Base-by-base conservation (phyloP, 2,888 invertebrate genomes). In the Drosophila antonietae region DNA sequence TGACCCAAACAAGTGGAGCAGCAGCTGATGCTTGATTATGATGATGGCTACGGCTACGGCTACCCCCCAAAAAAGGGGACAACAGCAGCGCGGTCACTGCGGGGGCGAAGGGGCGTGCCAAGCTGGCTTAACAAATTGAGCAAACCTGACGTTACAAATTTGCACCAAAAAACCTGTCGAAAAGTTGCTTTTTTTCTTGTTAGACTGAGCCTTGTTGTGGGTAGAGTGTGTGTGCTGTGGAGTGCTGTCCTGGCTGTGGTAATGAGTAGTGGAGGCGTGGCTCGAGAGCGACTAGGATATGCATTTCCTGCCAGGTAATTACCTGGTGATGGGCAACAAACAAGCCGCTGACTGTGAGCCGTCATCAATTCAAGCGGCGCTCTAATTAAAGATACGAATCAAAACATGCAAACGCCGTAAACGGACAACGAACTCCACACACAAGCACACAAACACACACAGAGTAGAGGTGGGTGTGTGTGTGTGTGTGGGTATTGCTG, bases 261-360 rank as follows among this genome's bases (percentile, higher is more conserved):
- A 49, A 7, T 7, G 8, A 23, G 15, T 28, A 28, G 9, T 28
- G 20, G 4, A 9, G 10, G 37, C 1, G n/a, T 23, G 37, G 18
- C 15, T 37, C 35, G 14, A 15, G 37, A 4, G 10, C 8, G 35
- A 15, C 39, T 68, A 60, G 77, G 81, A 89, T 88, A 88, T 84
- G 89, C 88, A 84, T 81, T 89, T 89, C 85, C 84, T 89, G 89
- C 85, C 88, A 79, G 73, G 88, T 89, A 84, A 84, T 84, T 84
- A 88, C 85, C 84, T 82, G 78, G 66, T 84, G 84, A 89, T 89
- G 72, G 83, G 77, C 88, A 71, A 83, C 86, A 84, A 85, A 85
- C 88, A 84, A 85, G 89, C 84, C 85, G 84, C 75, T 81, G 84
- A 85, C 89, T 85, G 76, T 62, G 57, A 71, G 73, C 88, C 89